Evolutionary conservation across 2,113 vertebrate genomes (phyloP).

Genomic region (Amazona guildingii): DNA sequence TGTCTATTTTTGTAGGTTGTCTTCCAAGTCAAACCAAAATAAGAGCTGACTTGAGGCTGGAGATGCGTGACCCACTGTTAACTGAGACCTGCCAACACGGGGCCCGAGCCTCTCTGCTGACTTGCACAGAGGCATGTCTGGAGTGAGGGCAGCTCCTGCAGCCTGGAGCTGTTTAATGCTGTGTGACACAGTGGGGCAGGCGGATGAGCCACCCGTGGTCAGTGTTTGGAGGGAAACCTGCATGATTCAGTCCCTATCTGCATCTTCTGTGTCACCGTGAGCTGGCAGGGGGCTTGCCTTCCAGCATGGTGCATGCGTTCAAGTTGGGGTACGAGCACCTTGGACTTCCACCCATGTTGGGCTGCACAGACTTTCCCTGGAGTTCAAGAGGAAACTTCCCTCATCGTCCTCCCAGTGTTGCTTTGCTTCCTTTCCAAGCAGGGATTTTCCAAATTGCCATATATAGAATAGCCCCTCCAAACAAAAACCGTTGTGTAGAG

Average conservation of each 20-base stretch:
- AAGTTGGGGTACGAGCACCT: fast-evolving
- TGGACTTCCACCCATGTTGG: background rate
- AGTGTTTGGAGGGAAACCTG: background rate
- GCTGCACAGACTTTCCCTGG: background rate
- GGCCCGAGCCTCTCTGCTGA: background rate
- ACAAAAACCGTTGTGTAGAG: background rate
- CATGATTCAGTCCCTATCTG: background rate
- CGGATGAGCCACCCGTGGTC: background rate
- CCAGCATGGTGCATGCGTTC: fast-evolving
- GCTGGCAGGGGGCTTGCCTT: background rate
- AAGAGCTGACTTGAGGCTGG: constrained; percentile 38
- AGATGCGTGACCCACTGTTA: background rate
- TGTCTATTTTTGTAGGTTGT: constrained; percentile 30
- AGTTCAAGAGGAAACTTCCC: background rate
- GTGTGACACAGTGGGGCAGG: background rate
- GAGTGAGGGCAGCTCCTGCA: background rate
- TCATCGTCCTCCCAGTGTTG: fast-evolving
- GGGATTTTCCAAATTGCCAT: constrained; percentile 39
- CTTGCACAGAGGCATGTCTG: background rate
- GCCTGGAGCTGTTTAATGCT: background rate
- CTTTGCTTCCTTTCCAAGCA: background rate
- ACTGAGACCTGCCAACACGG: background rate
- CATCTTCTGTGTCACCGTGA: background rate
- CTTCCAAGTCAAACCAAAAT: constrained; percentile 42
- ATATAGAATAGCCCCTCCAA: background rate